Evolutionary conservation across 2,888 invertebrate genomes (phyloP).

Genomic region (Allophyes oxyacanthae): DNA sequence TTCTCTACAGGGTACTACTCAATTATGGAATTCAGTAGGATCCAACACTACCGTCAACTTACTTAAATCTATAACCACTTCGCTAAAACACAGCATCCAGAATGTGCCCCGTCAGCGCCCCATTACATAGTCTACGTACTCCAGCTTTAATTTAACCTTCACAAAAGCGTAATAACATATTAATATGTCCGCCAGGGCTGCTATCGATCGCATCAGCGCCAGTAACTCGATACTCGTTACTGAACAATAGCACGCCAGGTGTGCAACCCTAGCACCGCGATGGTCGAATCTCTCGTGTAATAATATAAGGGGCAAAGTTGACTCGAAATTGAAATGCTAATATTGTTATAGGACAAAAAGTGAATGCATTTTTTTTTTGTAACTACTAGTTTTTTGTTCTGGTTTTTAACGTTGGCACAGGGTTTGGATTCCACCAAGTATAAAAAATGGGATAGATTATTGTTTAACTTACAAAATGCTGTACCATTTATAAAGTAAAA

Average conservation of each 20-base stretch:
- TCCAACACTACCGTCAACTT: too few species aligned
- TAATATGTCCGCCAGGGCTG: slow-evolving; percentile 50
- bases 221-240: slow-evolving; percentile 58
- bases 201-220: slow-evolving; percentile 50
- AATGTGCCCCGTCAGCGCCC: background rate
- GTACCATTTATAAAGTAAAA: too few species aligned
- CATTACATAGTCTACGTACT: slow-evolving; percentile 1
- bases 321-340: slow-evolving; percentile 55
- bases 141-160: slow-evolving; percentile 40
- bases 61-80: too few species aligned
- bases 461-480: too few species aligned
- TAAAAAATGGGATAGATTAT: background rate
- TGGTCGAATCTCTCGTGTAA: slow-evolving; percentile 51
- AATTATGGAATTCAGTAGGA: too few species aligned
- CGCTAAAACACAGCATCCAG: background rate
- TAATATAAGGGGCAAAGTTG: slow-evolving; percentile 55
- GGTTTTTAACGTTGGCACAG: background rate
- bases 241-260: slow-evolving; percentile 58
- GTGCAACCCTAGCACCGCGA: slow-evolving; percentile 53
- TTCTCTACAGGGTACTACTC: too few species aligned
- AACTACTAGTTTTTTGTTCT: slow-evolving; percentile 11
- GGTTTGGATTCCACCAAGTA: slow-evolving; percentile 8
- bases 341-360: slow-evolving; percentile 53
- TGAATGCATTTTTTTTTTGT: slow-evolving; percentile 25
- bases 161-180: slow-evolving; percentile 57